Percentiles rank a stretch among this genome's conserved stretches.
Conservation (phyloP, 1,140 invertebrate species). For the Leptinotarsa texana region DNA sequence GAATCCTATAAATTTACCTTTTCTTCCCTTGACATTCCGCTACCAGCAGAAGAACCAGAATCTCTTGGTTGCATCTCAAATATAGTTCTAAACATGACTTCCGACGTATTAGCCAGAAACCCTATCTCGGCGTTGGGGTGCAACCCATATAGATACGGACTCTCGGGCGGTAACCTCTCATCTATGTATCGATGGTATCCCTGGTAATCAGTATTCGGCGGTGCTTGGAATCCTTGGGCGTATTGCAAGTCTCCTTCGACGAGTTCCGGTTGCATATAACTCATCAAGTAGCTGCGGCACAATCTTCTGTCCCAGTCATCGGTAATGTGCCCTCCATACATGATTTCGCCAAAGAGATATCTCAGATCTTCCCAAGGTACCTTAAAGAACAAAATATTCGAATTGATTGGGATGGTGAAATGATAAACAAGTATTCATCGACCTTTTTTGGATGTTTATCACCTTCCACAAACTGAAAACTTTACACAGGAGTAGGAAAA, state of each 20-base stretch:
- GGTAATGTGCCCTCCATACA: slow-evolving; percentile 96
- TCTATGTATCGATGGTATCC: slow-evolving; percentile 92
- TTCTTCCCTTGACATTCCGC: slow-evolving; percentile 75
- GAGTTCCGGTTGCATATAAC: slow-evolving; percentile 84
- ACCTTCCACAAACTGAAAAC: too few species aligned
- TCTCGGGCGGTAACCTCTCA: slow-evolving; percentile 83
- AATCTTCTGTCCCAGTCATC: slow-evolving; percentile 93
- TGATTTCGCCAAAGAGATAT: slow-evolving; percentile 61
- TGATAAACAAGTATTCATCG: not conserved
- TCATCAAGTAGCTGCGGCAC: slow-evolving; percentile 85
- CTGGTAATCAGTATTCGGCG: slow-evolving; percentile 83
- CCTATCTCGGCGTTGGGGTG: slow-evolving; percentile 96
- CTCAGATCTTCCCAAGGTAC: too few species aligned
- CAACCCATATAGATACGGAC: slow-evolving; percentile 87
- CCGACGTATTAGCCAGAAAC: slow-evolving; percentile 84
- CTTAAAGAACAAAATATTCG: slow-evolving; percentile 21
- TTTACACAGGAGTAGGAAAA: too few species aligned
- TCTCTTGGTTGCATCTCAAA: slow-evolving; percentile 92
- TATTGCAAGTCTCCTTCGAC: slow-evolving; percentile 78
- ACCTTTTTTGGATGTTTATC: too few species aligned
- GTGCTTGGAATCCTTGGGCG: slow-evolving; percentile 68
- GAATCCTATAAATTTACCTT: slow-evolving; percentile 61
- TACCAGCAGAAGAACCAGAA: slow-evolving; percentile 67
- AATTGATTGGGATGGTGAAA: not conserved
- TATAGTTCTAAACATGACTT: slow-evolving; percentile 85